A percentile compares a stretch with the other conserved stretches of the same genome.
Evolutionary conservation across 2,797 vertebrate species (phyloP).

Genomic region (Melanogrammus aeglefinus): DNA sequence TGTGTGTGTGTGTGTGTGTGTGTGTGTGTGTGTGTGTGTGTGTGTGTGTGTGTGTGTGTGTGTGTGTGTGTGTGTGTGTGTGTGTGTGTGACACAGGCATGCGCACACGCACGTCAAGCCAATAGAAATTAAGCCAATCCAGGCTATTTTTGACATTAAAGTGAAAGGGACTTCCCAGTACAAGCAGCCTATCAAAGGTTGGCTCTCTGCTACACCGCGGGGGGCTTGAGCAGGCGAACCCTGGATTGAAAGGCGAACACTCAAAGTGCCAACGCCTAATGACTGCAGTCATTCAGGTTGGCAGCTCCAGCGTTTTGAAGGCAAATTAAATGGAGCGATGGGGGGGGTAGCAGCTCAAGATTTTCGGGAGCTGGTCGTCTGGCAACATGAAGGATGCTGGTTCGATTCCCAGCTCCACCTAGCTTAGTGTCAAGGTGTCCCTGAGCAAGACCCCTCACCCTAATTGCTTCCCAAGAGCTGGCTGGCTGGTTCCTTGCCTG

Average conservation of each 20-base stretch:
- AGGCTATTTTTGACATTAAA: conserved; percentile 3
- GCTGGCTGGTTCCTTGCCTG: not conserved
- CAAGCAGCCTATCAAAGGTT: not conserved
- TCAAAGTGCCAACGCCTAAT: not conserved
- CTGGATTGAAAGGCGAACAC: not conserved
- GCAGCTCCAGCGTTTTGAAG: not conserved
- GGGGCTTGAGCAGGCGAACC: not conserved
- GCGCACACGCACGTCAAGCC: conserved; percentile 4
- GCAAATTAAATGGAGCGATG: not conserved
- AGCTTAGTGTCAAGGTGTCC: not conserved
- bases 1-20: not conserved
- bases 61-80: too few relatives aligned
- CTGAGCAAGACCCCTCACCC: not conserved
- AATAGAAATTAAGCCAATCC: not conserved
- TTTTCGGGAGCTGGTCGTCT: not conserved
- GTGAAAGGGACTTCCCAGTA: not conserved
- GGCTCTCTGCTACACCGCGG: not conserved
- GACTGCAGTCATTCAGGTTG: not conserved
- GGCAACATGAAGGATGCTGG: not conserved
- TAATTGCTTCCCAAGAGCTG: not conserved
- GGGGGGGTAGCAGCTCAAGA: not conserved
- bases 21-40: too few relatives aligned
- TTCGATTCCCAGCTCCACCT: not conserved
- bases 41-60: too few relatives aligned
- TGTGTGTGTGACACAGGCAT: not conserved